Evolutionary conservation across 2,113 vertebrate genomes (phyloP).

Genomic region (Chelonoidis abingdonii): DNA sequence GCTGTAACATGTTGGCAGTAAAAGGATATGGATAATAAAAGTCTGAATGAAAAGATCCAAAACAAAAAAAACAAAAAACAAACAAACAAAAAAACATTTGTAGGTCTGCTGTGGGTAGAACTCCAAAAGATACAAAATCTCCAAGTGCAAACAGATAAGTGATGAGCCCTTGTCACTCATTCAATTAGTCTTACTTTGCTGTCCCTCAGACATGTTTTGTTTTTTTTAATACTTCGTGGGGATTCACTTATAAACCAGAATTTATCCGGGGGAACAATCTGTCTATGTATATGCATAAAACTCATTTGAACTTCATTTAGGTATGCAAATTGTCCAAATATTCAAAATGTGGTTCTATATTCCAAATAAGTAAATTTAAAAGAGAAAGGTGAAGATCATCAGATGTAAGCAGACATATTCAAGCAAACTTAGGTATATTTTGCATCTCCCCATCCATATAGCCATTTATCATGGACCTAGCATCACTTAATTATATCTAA

Average conservation of each 20-base stretch:
- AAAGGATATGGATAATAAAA: slow-evolving; percentile 48
- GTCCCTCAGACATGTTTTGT: not conserved
- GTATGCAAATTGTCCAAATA: not conserved
- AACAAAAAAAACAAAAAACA: not conserved
- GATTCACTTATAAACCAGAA: slow-evolving; percentile 43
- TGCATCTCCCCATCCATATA: not conserved
- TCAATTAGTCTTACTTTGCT: slow-evolving; percentile 30
- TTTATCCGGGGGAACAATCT: slow-evolving; percentile 46
- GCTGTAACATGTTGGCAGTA: not conserved
- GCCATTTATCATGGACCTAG: not conserved
- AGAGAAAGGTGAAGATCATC: not conserved
- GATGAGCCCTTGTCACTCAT: not conserved
- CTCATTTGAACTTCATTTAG: not conserved
- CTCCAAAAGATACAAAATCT: slow-evolving; percentile 15
- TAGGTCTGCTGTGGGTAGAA: not conserved
- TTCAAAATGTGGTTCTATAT: not conserved
- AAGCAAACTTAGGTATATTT: not conserved
- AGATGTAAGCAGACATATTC: not conserved
- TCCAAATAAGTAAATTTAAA: not conserved
- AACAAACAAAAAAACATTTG: not conserved
- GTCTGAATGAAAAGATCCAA: slow-evolving; percentile 26
- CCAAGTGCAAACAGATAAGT: slow-evolving; percentile 33
- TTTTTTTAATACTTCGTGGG: not conserved
- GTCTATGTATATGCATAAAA: not conserved
- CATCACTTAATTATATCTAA: not conserved